Conservation (phyloP, 2,113 vertebrate species). For the Brevimyrus niger region DNA sequence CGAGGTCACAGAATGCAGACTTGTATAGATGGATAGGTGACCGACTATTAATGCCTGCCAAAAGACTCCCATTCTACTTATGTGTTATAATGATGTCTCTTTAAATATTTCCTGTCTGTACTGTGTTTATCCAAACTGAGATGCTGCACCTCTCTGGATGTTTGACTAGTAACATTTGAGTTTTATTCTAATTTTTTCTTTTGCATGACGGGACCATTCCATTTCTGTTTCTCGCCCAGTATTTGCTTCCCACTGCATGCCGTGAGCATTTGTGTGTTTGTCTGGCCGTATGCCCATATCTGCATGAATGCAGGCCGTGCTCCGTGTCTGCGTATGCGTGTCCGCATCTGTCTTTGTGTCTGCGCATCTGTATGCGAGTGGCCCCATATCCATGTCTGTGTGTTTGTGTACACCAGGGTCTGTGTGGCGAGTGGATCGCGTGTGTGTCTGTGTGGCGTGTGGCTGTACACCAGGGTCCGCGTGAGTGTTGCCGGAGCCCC, state of each 20-base stretch:
- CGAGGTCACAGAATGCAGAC: background rate
- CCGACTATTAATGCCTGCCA: background rate
- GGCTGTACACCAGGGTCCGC: constrained; percentile 42
- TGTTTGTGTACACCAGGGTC: background rate
- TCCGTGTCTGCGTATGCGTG: constrained; percentile 31
- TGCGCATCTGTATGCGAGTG: background rate
- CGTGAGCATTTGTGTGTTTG: constrained; percentile 36
- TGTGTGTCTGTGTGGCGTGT: constrained; percentile 25
- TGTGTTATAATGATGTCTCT: background rate
- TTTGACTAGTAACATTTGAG: constrained; percentile 49
- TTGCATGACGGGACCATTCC: background rate
- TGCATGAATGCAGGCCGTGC: background rate
- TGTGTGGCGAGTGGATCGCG: background rate
- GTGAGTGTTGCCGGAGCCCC: background rate
- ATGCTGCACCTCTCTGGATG: background rate
- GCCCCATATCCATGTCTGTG: background rate
- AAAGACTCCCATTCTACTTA: background rate
- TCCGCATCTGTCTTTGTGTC: background rate
- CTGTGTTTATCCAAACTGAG: background rate
- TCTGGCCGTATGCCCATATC: constrained; percentile 45
- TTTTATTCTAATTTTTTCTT: constrained; percentile 16
- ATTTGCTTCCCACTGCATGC: constrained; percentile 42
- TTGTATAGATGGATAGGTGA: background rate
- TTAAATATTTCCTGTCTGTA: background rate
- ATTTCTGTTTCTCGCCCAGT: background rate